Evolutionary conservation across 2,797 vertebrate species (phyloP).

Genomic region (Austrolebias charrua): DNA sequence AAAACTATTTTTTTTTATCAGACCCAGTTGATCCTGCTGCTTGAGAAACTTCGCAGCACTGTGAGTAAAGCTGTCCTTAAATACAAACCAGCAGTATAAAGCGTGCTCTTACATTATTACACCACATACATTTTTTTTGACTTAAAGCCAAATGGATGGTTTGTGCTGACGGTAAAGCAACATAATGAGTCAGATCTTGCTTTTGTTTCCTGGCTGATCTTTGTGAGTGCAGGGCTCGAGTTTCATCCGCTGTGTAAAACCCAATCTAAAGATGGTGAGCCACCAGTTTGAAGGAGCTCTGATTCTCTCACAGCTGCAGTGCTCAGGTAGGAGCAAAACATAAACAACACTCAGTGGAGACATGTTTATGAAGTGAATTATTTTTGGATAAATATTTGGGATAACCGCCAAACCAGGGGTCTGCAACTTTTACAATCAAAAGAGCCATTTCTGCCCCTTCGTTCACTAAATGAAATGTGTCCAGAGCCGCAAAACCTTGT

Average conservation of each 20-base stretch:
- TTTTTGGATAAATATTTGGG: too few relatives aligned
- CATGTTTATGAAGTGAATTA: neutral
- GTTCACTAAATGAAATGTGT: too few relatives aligned
- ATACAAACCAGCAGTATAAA: neutral
- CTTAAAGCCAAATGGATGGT: too few relatives aligned
- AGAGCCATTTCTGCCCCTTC: too few relatives aligned
- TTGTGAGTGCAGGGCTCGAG: constrained; percentile 87
- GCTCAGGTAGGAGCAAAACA: constrained; percentile 84
- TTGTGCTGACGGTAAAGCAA: too few relatives aligned
- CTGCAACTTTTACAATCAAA: too few relatives aligned
- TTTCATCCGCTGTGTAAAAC: constrained; percentile 98
- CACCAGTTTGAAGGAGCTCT: constrained; percentile 97
- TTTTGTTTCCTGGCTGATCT: neutral
- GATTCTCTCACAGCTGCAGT: constrained; percentile 97
- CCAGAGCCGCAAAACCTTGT: too few relatives aligned
- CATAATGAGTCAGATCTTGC: too few relatives aligned
- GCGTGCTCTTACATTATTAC: neutral
- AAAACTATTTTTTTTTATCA: constrained; percentile 63
- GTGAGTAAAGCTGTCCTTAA: constrained; percentile 79
- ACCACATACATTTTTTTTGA: neutral
- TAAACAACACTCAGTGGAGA: neutral
- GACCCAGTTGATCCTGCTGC: constrained; percentile 95
- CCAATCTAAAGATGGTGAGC: constrained; percentile 98
- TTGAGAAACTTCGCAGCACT: constrained; percentile 97
- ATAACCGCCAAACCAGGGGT: too few relatives aligned